These are phyloP conservation scores for Leptopilina drosophilae DNA, from an alignment of 2,888 invertebrate genomes.

Conservation along the genomic window DNA sequence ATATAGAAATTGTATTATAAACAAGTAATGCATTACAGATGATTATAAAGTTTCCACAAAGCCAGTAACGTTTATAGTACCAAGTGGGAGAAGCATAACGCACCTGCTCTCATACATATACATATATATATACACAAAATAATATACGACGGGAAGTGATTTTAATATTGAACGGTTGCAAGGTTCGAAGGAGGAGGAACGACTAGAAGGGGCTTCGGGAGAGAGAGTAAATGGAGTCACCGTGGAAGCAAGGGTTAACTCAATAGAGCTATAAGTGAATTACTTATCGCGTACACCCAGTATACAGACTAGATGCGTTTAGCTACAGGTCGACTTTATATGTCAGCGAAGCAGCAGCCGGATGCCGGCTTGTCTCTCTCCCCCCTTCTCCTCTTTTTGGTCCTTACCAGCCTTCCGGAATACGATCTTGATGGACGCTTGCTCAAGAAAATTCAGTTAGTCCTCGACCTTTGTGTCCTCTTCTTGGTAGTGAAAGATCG, in stretches of 20 bases:
- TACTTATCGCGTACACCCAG: slow-evolving; percentile 76
- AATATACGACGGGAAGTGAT: slow-evolving; percentile 47
- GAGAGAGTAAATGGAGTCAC: slow-evolving; percentile 74
- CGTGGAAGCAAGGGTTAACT: slow-evolving; percentile 76
- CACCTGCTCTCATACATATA: not conserved
- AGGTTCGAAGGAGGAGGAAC: slow-evolving; percentile 47
- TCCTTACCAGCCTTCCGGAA: slow-evolving; percentile 59
- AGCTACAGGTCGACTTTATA: slow-evolving; percentile 63
- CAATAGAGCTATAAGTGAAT: slow-evolving; percentile 76
- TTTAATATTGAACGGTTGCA: slow-evolving; percentile 57
- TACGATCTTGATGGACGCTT: slow-evolving; percentile 74
- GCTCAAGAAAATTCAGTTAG: slow-evolving; percentile 77
- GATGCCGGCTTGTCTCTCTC: slow-evolving; percentile 59
- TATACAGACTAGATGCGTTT: slow-evolving; percentile 75
- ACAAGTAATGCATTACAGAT: slow-evolving; percentile 14
- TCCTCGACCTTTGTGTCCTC: slow-evolving; percentile 75
- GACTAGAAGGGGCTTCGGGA: slow-evolving; percentile 60
- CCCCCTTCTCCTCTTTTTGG: slow-evolving; percentile 51
- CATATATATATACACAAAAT: slow-evolving; percentile 40
- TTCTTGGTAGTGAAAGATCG: slow-evolving; percentile 54
- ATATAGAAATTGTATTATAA: slow-evolving; percentile 3
- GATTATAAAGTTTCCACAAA: slow-evolving; percentile 32
- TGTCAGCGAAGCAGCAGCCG: slow-evolving; percentile 58
- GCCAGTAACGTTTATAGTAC: not conserved
- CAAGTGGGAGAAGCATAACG: slow-evolving; percentile 1